These are phyloP conservation scores for Venturia canescens DNA, from an alignment of 1,140 invertebrate species.

Conservation along the genomic window DNA sequence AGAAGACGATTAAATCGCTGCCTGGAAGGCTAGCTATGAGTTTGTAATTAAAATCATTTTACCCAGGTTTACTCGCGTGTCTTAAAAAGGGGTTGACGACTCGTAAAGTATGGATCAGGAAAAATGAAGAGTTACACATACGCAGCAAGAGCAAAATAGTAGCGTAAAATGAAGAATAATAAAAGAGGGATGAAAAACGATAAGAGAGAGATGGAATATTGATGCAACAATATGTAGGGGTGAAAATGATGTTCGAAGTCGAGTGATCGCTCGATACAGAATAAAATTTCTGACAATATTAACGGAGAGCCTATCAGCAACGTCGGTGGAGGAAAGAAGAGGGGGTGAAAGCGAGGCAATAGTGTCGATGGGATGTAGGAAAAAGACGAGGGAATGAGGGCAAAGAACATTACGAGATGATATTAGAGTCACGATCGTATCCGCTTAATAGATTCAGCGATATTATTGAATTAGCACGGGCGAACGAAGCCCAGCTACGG, in stretches of 20 bases:
- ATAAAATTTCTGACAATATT: slow-evolving; percentile 35
- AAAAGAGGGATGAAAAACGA: neutral
- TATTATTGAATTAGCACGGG: slow-evolving; percentile 70
- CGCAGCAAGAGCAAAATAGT: neutral
- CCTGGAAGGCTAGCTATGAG: too few species aligned
- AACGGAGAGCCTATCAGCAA: slow-evolving; percentile 14
- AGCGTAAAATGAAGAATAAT: neutral
- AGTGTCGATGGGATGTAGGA: slow-evolving; percentile 20
- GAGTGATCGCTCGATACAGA: slow-evolving; percentile 1
- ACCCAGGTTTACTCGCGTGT: too few species aligned
- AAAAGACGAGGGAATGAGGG: slow-evolving; percentile 18
- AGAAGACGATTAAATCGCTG: too few species aligned
- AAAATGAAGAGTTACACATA: too few species aligned
- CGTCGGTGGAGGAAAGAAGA: neutral
- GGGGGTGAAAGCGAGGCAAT: neutral
- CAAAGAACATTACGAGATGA: slow-evolving; percentile 55
- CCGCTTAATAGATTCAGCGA: slow-evolving; percentile 69
- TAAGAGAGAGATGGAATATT: slow-evolving; percentile 15
- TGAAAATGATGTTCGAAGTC: slow-evolving; percentile 3
- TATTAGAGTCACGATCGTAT: slow-evolving; percentile 60
- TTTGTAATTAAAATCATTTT: too few species aligned
- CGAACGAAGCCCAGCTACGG: slow-evolving; percentile 61
- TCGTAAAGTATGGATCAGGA: too few species aligned
- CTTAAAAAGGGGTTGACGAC: too few species aligned
- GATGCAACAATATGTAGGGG: neutral